Percentiles rank a stretch among this genome's conserved stretches.
These are phyloP conservation scores for Ostrea edulis DNA, from an alignment of 1,140 invertebrate genomes.

Conservation along the genomic window DNA sequence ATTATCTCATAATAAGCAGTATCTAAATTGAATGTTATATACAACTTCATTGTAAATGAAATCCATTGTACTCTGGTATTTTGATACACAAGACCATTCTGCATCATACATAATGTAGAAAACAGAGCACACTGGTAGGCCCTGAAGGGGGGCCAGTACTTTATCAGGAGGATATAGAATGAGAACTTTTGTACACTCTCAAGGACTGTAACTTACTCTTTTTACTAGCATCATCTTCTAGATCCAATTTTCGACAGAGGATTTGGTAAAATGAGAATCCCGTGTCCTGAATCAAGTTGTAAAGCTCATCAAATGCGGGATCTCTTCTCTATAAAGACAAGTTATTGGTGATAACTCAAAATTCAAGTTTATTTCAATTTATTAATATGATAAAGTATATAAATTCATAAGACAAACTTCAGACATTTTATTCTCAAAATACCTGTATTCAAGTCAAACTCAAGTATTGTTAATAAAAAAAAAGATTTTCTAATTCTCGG, in stretches of 20 bases:
- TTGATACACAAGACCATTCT: too few relatives aligned
- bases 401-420: neutral
- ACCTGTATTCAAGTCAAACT: too few relatives aligned
- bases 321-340: constrained; percentile 18
- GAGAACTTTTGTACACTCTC: too few relatives aligned
- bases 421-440: neutral
- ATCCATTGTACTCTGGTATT: too few relatives aligned
- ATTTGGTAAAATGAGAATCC: constrained; percentile 71
- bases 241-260: constrained; percentile 67
- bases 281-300: constrained; percentile 55
- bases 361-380: neutral
- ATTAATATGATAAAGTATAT: neutral
- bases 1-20: too few relatives aligned
- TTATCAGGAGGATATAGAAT: too few relatives aligned
- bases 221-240: constrained; percentile 54
- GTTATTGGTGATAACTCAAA: neutral
- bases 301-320: constrained; percentile 47
- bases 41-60: too few relatives aligned
- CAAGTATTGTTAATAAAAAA: neutral
- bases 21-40: too few relatives aligned
- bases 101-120: too few relatives aligned
- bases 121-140: too few relatives aligned
- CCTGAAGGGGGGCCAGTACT: too few relatives aligned
- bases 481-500: neutral
- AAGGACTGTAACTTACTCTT: constrained; percentile 48